A percentile compares a stretch with the other conserved stretches of the same genome.
phyloP scores from a whole-genome alignment of 92 coral and sea anemone species.

The Zoanthus solanderi region DNA sequence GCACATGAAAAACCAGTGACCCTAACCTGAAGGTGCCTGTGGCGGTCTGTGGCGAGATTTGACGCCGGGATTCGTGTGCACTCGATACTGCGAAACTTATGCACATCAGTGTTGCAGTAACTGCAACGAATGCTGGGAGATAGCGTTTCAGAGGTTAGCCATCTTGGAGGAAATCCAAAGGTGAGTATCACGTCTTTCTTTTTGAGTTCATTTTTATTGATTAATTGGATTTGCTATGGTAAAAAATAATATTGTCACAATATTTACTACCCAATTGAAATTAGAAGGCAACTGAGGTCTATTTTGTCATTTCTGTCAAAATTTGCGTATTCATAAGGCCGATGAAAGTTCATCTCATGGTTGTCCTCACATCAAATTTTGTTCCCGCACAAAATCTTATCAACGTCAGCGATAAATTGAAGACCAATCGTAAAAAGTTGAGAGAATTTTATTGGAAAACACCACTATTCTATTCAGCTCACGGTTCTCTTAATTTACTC shows the following conservation, averaged over 20 bases:
- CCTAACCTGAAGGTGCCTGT: background rate
- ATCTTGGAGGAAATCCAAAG: constrained; percentile 8
- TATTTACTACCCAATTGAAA: constrained; percentile 2
- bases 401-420: background rate
- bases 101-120: constrained; percentile 6
- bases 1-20: constrained; percentile 1
- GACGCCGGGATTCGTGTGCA: background rate
- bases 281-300: constrained; percentile 9
- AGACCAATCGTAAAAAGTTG: background rate
- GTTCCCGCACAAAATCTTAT: background rate
- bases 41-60: background rate
- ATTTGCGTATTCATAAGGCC: background rate
- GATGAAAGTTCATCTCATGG: background rate
- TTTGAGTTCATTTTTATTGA: background rate
- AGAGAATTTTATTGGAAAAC: background rate
- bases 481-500: constrained; percentile 2
- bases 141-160: background rate
- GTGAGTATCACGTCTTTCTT: background rate
- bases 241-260: background rate
- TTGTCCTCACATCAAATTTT: background rate
- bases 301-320: constrained; percentile 2
- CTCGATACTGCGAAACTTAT: constrained; percentile 7
- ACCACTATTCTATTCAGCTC: constrained; percentile 5
- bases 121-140: background rate
- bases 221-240: background rate